Evolutionary conservation across 53 echinoderm and acorn worm species (phyloP).

Genomic region (Temnopleurus reevesii): DNA sequence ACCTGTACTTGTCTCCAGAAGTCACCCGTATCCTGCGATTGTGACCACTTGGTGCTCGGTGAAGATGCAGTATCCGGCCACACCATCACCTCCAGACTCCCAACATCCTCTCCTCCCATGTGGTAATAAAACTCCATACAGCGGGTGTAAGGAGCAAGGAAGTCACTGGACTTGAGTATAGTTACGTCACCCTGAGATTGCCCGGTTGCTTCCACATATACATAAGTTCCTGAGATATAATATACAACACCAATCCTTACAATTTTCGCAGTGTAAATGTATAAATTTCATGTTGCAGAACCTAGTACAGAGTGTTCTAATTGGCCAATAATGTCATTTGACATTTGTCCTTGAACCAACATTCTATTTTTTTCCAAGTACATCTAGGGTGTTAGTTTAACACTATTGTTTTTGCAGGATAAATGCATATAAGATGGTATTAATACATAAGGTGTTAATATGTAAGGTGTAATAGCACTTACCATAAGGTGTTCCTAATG

Average conservation of each 20-base stretch:
- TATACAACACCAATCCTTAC: too few relatives aligned
- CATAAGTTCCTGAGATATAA: constrained; percentile 61
- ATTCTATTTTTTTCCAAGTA: too few relatives aligned
- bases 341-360: too few relatives aligned
- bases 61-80: constrained; percentile 7
- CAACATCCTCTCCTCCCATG: constrained; percentile 59
- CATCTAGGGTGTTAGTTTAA: too few relatives aligned
- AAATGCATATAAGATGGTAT: too few relatives aligned
- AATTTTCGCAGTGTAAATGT: too few relatives aligned
- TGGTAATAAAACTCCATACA: constrained; percentile 77
- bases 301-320: too few relatives aligned
- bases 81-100: constrained; percentile 20
- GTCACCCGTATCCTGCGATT: constrained; percentile 62
- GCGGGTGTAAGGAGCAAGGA: constrained; percentile 44
- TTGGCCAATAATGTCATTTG: too few relatives aligned
- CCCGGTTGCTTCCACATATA: constrained; percentile 67
- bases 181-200: constrained; percentile 66
- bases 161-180: constrained; percentile 65
- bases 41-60: constrained; percentile 36
- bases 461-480: too few relatives aligned
- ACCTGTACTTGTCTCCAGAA: constrained; percentile 67
- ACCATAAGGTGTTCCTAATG: constrained; percentile 70
- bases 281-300: too few relatives aligned
- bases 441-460: too few relatives aligned
- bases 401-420: too few relatives aligned